phyloP scores from a whole-genome alignment of 2,888 invertebrate genomes.

The Platycheirus albimanus region DNA sequence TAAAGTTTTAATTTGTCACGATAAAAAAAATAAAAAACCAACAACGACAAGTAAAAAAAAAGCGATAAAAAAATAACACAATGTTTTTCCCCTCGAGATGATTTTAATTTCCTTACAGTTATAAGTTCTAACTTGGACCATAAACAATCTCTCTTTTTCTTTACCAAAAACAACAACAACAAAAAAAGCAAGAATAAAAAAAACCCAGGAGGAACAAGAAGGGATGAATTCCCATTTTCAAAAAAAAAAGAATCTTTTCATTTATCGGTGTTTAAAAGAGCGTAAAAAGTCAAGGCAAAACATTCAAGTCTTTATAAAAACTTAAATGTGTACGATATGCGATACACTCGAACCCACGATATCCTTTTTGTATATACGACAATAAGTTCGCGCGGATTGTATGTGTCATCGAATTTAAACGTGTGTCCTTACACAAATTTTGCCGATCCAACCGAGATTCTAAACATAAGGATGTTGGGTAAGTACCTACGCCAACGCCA shows the following conservation, averaged over 20 bases:
- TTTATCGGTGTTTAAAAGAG: conserved; percentile 80
- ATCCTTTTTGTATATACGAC: conserved; percentile 6
- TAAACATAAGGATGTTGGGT: conserved; percentile 34
- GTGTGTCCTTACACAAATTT: conserved; percentile 39
- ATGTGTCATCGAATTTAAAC: conserved; percentile 57
- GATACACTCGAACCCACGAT: too few species aligned
- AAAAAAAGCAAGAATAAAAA: conserved; percentile 3
- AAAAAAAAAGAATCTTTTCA: conserved; percentile 50
- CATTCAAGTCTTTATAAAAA: conserved; percentile 57
- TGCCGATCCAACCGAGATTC: conserved; percentile 34
- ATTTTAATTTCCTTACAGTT: conserved; percentile 71
- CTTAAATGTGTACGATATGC: too few species aligned
- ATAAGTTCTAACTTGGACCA: conserved; percentile 59
- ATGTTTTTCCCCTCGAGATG: conserved; percentile 45
- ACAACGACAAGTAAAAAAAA: conserved; percentile 16
- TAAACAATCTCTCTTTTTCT: conserved; percentile 57
- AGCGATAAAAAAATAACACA: conserved; percentile 23
- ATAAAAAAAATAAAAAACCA: conserved; percentile 20
- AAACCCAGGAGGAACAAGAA: conserved; percentile 44
- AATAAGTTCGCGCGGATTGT: conserved; percentile 57
- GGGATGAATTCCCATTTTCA: conserved; percentile 50
- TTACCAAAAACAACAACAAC: background rate
- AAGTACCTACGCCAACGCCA: background rate
- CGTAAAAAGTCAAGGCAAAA: conserved; percentile 81
- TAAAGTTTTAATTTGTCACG: conserved; percentile 73